A percentile compares a stretch with the other conserved stretches of the same genome.
Conservation (phyloP, 2,113 vertebrate species). For the Dicaeum eximium region DNA sequence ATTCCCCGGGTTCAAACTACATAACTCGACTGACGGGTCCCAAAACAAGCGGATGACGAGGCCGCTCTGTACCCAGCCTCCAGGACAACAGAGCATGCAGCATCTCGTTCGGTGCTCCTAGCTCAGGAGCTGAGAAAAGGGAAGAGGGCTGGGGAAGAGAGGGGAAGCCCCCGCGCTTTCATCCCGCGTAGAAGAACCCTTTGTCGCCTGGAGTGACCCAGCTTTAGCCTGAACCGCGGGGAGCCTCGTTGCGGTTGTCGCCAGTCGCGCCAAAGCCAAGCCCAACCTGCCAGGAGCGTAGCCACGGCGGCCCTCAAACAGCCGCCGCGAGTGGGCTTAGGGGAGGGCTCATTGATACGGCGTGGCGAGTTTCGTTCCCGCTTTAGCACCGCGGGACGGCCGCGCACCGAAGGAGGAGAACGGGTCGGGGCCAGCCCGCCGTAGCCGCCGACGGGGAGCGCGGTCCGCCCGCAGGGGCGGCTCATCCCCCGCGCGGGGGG, state of each 20-base stretch:
- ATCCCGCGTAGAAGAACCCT: neutral
- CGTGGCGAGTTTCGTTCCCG: neutral
- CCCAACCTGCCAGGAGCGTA: neutral
- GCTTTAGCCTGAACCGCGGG: neutral
- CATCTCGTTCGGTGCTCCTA: neutral
- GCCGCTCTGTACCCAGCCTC: neutral
- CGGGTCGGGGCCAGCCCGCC: neutral
- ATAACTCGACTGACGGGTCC: neutral
- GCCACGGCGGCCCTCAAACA: neutral
- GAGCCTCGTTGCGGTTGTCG: neutral
- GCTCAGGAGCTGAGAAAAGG: neutral
- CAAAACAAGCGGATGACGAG: neutral
- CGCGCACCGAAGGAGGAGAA: neutral
- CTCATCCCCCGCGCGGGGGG: fast-evolving
- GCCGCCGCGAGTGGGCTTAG: neutral
- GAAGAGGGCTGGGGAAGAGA: neutral
- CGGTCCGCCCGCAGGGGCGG: fast-evolving
- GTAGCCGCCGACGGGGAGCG: neutral
- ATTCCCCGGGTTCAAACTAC: neutral
- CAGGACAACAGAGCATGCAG: neutral
- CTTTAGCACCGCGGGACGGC: neutral
- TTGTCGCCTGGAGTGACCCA: neutral
- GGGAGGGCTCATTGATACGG: neutral
- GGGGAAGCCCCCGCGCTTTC: neutral
- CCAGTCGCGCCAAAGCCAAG: neutral